Base-by-base conservation (phyloP, 2,113 vertebrate species). In the Crotalus tigris region DNA sequence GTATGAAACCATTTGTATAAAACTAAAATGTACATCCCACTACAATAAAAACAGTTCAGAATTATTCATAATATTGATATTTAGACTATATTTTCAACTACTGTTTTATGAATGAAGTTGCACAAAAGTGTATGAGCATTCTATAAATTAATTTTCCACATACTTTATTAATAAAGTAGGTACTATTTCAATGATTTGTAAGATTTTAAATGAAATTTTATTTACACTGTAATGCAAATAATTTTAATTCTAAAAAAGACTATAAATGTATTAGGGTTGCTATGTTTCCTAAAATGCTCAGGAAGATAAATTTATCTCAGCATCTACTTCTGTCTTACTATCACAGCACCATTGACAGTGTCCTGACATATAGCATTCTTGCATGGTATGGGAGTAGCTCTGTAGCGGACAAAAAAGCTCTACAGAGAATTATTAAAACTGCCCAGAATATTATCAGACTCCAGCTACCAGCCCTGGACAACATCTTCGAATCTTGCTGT, bases 1-100 rank as follows among this genome's bases (percentile, higher is more conserved):
- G 95, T 97, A 96, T 94, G 93, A 95, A 95, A 94, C 94, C 95
- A 92, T 92, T 93, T 92, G 85, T 17, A 95, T 55, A 86, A 23
- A 93, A 57, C 5, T 86, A 64, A 85, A 93, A 88, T 54, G 3
- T 17, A 88, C 0, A 23, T 4, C 51, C 29, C 39, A 54, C 17
- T 33, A 89, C 58, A 44, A 57, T 3, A 81, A 29, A 23, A 13
- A 61, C 23, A 64, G 5, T 2, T 17, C 7, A 81, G 33, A 17
- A 21, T 81, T 44, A 81, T 44, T 44, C 17, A 81, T 81, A 69
- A 69, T 69, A 81, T 21, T 81, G 17, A 81, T 21, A 81, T 81
- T 81, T 19, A 69, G 29, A 39, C 5, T 81, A 39, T 75, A 33
- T 81, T 39, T 53, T 88, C 61, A 92, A 69, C 54, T 19, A 57